A percentile compares a stretch with the other conserved stretches of the same genome.
phyloP scores from a whole-genome alignment of 2,888 invertebrate genomes.

The Dorcus hopei region DNA sequence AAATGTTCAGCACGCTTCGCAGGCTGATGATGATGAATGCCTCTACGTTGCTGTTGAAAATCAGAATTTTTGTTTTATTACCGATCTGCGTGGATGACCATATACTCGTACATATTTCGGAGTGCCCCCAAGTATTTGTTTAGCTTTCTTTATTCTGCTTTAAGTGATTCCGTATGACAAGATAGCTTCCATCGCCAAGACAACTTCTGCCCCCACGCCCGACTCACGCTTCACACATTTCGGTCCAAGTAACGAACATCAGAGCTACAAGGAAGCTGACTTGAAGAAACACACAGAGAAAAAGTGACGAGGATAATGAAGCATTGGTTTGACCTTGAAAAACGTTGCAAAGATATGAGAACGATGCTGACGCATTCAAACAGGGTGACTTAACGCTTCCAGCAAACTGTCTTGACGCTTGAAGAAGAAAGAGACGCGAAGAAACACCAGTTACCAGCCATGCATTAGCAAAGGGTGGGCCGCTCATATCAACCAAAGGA shows the following conservation, averaged over 20 bases:
- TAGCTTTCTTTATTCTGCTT: no score
- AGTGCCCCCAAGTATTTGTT: no score
- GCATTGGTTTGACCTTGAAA: constrained; percentile 97
- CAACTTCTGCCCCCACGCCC: constrained; percentile 65
- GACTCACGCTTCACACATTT: constrained; percentile 96
- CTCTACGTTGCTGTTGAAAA: no score
- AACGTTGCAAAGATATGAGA: constrained; percentile 95
- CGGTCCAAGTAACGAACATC: constrained; percentile 93
- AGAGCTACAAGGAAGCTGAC: constrained; percentile 88
- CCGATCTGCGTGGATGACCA: no score
- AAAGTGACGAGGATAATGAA: constrained; percentile 90
- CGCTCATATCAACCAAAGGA: constrained; percentile 91
- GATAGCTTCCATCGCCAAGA: constrained; percentile 40
- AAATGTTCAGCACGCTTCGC: no score
- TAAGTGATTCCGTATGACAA: no score
- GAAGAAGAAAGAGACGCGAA: no score
- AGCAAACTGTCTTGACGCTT: constrained; percentile 83
- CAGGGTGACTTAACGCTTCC: constrained; percentile 96
- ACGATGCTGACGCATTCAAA: constrained; percentile 93
- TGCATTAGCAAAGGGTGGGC: constrained; percentile 94
- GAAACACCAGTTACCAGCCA: constrained; percentile 88
- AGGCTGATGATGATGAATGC: no score
- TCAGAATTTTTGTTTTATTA: no score
- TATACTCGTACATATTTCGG: no score
- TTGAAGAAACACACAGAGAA: constrained; percentile 92